Evolutionary conservation across 2,113 vertebrate genomes (phyloP).

Genomic region (Morphnarchus princeps): DNA sequence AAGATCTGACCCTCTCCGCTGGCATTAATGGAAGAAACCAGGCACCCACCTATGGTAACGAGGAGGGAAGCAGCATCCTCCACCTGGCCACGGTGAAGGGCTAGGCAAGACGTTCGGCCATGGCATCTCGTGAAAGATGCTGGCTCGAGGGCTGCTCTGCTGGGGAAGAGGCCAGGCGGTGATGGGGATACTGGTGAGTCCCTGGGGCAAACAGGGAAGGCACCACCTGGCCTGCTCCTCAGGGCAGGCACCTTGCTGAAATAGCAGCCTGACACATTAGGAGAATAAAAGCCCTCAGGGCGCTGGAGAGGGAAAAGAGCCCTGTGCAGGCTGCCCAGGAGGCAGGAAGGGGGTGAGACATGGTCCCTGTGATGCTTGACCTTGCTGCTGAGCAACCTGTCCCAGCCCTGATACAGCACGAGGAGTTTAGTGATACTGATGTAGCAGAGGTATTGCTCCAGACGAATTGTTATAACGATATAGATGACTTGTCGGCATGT

Average conservation of each 20-base stretch:
- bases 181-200: background rate
- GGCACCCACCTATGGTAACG: fast-evolving
- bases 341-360: background rate
- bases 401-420: background rate
- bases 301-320: background rate
- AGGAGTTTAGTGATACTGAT: background rate
- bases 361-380: background rate
- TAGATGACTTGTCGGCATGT: background rate
- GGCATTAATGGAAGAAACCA: background rate
- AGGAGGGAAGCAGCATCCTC: background rate
- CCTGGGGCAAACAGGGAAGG: background rate
- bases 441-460: background rate
- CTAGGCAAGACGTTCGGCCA: fast-evolving
- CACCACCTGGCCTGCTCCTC: background rate
- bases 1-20: background rate
- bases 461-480: fast-evolving
- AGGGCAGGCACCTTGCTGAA: background rate
- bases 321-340: background rate
- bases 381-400: background rate
- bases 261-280: background rate
- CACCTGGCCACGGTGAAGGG: background rate
- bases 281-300: background rate
- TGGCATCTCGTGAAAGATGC: background rate
- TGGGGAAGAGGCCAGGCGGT: background rate
- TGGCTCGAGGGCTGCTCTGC: background rate